phyloP scores from a whole-genome alignment of 2,113 vertebrate genomes.

The Cephalopterus ornatus region DNA sequence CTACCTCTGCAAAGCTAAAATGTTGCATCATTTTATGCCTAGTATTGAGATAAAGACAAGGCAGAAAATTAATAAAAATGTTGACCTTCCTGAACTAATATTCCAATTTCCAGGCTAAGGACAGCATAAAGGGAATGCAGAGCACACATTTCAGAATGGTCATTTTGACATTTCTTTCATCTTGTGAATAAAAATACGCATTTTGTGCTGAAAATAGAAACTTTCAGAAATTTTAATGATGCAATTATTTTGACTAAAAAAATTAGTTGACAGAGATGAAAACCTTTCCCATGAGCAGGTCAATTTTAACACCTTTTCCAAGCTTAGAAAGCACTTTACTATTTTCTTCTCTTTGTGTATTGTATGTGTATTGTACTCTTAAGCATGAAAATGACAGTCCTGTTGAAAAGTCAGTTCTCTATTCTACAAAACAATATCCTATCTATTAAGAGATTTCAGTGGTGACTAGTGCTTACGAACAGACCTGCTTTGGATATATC shows the following conservation, averaged over 20 bases:
- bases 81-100: neutral
- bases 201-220: neutral
- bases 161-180: neutral
- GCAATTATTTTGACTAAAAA: neutral
- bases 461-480: neutral
- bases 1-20: neutral
- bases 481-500: neutral
- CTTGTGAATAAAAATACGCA: neutral
- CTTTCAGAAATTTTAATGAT: neutral
- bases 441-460: neutral
- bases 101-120: neutral
- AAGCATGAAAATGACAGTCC: neutral
- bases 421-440: neutral
- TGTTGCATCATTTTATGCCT: neutral
- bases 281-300: neutral
- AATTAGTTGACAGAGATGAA: neutral
- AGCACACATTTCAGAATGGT: neutral
- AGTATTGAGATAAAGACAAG: neutral
- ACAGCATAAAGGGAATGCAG: neutral
- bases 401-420: neutral
- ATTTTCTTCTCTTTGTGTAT: neutral
- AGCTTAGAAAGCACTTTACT: neutral
- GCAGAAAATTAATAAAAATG: neutral
- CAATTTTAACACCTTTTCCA: neutral
- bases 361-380: neutral